Conservation (phyloP, 2,888 invertebrate genomes). For the Andrena fulva region DNA sequence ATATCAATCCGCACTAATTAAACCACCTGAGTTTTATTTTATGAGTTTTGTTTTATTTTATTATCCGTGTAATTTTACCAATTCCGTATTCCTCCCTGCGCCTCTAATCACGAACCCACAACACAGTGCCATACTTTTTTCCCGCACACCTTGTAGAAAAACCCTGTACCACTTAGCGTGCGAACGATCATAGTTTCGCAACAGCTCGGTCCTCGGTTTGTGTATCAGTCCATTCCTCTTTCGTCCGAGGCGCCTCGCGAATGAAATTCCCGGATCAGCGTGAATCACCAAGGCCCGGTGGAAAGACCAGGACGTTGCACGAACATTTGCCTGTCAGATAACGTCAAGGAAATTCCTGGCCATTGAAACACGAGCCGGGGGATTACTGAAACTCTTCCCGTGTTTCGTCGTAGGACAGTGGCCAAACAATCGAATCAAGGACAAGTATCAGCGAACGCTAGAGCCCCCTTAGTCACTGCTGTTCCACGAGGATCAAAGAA, state of each 20-base stretch:
- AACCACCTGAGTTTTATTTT: too few species aligned
- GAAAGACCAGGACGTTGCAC: background rate
- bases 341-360: background rate
- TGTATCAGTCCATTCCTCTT: background rate
- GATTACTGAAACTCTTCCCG: background rate
- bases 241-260: background rate
- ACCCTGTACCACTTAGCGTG: background rate
- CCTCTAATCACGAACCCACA: background rate
- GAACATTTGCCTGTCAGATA: background rate
- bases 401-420: too few species aligned
- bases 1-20: too few species aligned
- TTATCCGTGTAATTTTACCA: too few species aligned
- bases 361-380: too few species aligned
- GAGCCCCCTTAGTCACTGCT: constrained; percentile 8
- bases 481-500: constrained; percentile 14
- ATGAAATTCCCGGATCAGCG: background rate
- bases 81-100: too few species aligned
- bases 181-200: background rate
- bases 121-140: background rate
- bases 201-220: background rate
- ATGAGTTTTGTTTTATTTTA: too few species aligned
- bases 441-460: constrained; percentile 1
- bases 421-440: constrained; percentile 14
- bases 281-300: background rate
- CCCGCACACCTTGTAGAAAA: background rate